These are phyloP conservation scores for Nothobranchius furzeri DNA, from an alignment of 2,113 vertebrate species.

Conservation along the genomic window DNA sequence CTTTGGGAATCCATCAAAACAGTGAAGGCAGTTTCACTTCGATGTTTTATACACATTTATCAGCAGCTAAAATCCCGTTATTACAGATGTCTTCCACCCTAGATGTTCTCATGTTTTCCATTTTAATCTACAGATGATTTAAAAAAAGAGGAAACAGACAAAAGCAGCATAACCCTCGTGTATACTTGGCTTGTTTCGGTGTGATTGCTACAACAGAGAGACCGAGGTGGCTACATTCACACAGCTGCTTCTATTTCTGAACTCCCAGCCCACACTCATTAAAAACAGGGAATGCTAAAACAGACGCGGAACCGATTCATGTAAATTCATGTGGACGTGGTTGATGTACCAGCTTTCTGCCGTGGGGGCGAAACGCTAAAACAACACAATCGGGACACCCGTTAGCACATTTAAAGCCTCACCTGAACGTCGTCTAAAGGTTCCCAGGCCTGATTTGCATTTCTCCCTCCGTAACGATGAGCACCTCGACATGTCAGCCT, in stretches of 20 bases:
- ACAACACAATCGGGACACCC: background rate
- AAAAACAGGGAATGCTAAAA: slow-evolving; percentile 53
- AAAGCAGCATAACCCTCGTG: slow-evolving; percentile 35
- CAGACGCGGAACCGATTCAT: slow-evolving; percentile 62
- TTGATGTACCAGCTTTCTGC: slow-evolving; percentile 25
- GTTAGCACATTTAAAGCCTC: slow-evolving; percentile 11
- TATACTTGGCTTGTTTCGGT: slow-evolving; percentile 23
- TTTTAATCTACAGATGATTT: background rate
- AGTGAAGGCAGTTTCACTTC: too few species aligned
- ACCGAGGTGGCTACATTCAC: slow-evolving; percentile 32
- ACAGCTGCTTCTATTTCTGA: slow-evolving; percentile 59
- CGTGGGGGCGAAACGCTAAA: slow-evolving; percentile 35
- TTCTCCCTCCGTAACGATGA: background rate
- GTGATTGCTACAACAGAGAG: slow-evolving; percentile 38
- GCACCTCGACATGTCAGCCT: slow-evolving; percentile 5
- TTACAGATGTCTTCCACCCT: background rate
- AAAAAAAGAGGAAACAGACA: slow-evolving; percentile 17
- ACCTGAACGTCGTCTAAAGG: background rate
- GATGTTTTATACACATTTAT: too few species aligned
- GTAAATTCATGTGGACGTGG: slow-evolving; percentile 49
- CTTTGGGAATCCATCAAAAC: too few species aligned
- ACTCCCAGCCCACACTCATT: slow-evolving; percentile 61
- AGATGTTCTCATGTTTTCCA: background rate
- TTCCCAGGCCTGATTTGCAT: background rate
- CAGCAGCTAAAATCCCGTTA: background rate